Base-by-base conservation (phyloP, 2,113 vertebrate species). In the Thunnus thynnus region DNA sequence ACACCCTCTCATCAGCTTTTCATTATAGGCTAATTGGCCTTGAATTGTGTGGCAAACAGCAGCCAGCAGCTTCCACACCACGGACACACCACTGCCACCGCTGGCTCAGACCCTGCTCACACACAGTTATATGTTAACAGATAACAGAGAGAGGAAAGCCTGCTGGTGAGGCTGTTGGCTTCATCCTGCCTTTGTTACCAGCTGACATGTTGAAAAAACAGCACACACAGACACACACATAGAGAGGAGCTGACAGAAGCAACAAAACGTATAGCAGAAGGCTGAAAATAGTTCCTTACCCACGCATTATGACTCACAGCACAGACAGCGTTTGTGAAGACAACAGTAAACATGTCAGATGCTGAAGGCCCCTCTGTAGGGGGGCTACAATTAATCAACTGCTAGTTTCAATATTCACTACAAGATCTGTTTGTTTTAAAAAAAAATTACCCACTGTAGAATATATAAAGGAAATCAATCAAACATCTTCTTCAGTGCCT, bases 1-100 rank as follows among this genome's bases (percentile, higher is more conserved):
- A 88, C 68, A 80, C 58, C 68, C 79, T 85, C 79, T 86, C 79
- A 86, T 90, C 90, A 87, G 77, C 67, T 46, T 88, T 84, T 88
- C 82, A 90, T 86, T 88, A 74, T 41, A 57, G 52, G 22, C 83
- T 89, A 85, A 90, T 83, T 90, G 62, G 76, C 60, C 61, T 68
- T 83, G 82, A 90, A 84, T 77, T 82, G 74, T 81, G 68, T 64
- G 62, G 46, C 25, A 67, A 78, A 84, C 22, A 81, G 32, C 65
- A 78, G 56, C 56, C 67, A 48, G 56, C 36, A 62, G 76, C 27
- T 18, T 76, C 62, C 63, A 58, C 75, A 9, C 57, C 67, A 70
- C 2, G 5, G 56, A 76, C 58, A 50, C 77, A 54, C 63, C 17
- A 4, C 70, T 62, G 64, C 44, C 27, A 25, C 50, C 12, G n/a